Percentiles rank a stretch among this genome's conserved stretches.
Evolutionary conservation across 2,113 vertebrate species (phyloP).

Genomic region (Pagrus major): DNA sequence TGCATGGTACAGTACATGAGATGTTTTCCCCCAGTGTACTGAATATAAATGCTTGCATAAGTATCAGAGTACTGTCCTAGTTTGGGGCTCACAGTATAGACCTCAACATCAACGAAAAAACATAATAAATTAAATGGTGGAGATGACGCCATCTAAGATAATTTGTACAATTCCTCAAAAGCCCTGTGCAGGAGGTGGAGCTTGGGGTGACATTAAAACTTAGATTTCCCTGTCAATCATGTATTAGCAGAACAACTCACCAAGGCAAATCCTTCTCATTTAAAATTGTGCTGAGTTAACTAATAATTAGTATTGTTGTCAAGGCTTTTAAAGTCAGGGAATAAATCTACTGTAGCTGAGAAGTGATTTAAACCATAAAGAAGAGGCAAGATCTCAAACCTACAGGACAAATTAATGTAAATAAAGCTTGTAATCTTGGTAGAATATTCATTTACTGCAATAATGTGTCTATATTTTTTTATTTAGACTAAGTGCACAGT

Average conservation of each 20-base stretch:
- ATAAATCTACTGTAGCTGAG: background rate
- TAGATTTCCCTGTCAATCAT: background rate
- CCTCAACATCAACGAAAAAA: background rate
- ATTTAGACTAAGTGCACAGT: background rate
- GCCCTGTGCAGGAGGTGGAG: background rate
- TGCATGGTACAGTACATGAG: background rate
- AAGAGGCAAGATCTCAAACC: background rate
- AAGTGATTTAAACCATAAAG: background rate
- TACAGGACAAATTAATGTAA: background rate
- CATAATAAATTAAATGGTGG: background rate
- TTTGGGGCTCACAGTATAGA: background rate
- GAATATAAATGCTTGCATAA: background rate
- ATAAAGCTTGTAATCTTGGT: background rate
- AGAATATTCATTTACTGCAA: background rate
- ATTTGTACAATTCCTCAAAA: background rate
- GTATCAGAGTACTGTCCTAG: background rate
- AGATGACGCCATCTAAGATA: background rate
- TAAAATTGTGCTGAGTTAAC: background rate
- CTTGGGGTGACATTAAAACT: background rate
- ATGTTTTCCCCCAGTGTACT: background rate
- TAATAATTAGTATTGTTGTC: background rate
- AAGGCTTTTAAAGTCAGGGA: too few species aligned
- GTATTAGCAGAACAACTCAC: too few species aligned
- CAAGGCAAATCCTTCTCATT: background rate
- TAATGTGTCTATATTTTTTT: background rate